Conservation (phyloP, 2,888 invertebrate genomes). For the Troides helena region DNA sequence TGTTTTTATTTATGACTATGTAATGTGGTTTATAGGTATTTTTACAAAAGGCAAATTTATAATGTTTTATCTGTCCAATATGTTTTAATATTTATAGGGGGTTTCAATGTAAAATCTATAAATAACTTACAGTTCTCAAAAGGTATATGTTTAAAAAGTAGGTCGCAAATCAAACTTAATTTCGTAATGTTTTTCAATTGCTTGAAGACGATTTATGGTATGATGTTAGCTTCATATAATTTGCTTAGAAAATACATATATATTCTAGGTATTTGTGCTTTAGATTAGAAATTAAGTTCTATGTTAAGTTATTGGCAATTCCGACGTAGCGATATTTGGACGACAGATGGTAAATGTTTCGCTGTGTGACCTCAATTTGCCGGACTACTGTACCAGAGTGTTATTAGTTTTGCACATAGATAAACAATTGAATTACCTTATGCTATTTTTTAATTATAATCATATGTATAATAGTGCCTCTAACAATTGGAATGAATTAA, state of each 20-base stretch:
- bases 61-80: background rate
- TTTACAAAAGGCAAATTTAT: background rate
- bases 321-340: slow-evolving; percentile 12
- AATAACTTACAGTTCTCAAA: no score
- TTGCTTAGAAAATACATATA: background rate
- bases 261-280: background rate
- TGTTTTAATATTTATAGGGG: background rate
- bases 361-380: slow-evolving; percentile 15
- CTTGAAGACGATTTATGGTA: background rate
- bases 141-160: no score
- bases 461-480: background rate
- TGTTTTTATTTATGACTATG: background rate
- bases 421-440: background rate
- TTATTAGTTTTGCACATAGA: slow-evolving; percentile 7
- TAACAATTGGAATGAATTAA: background rate
- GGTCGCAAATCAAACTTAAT: background rate
- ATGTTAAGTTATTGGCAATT: slow-evolving; percentile 23
- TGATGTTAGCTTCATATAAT: background rate
- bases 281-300: slow-evolving; percentile 9
- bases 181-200: background rate
- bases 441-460: background rate
- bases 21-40: background rate
- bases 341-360: slow-evolving; percentile 23
- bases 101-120: background rate
- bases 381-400: slow-evolving; percentile 10